Conservation (phyloP, 2,797 vertebrate genomes). For the Spheniscus humboldti region DNA sequence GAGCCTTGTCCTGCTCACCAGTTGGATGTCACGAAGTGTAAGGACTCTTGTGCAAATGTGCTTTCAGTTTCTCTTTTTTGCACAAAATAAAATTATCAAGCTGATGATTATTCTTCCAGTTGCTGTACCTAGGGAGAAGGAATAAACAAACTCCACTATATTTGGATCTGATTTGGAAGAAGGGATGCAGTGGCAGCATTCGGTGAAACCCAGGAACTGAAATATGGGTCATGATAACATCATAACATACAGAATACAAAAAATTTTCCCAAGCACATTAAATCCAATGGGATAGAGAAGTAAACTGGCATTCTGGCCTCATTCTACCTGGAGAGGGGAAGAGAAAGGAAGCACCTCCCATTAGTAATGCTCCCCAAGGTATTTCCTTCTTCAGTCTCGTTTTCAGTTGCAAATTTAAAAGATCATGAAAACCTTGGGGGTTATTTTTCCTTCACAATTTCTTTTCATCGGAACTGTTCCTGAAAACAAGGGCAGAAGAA, state of each 20-base stretch:
- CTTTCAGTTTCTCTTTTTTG: background rate
- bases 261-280: background rate
- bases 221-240: background rate
- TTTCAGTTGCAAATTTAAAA: background rate
- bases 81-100: background rate
- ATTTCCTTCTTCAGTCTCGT: background rate
- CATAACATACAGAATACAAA: background rate
- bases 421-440: background rate
- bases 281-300: background rate
- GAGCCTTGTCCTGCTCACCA: conserved; percentile 37
- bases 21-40: background rate
- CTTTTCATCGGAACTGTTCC: background rate
- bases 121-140: background rate
- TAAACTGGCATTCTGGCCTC: background rate
- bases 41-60: background rate
- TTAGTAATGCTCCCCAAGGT: background rate
- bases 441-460: background rate
- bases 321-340: background rate
- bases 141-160: background rate
- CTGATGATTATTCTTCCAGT: background rate
- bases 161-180: background rate
- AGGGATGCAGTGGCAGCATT: background rate
- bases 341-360: background rate
- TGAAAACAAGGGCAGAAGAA: background rate
- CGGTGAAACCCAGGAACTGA: background rate